A percentile compares a stretch with the other conserved stretches of the same genome.
Conservation (phyloP, 2,888 invertebrate genomes). For the Calliopum simillimum region DNA sequence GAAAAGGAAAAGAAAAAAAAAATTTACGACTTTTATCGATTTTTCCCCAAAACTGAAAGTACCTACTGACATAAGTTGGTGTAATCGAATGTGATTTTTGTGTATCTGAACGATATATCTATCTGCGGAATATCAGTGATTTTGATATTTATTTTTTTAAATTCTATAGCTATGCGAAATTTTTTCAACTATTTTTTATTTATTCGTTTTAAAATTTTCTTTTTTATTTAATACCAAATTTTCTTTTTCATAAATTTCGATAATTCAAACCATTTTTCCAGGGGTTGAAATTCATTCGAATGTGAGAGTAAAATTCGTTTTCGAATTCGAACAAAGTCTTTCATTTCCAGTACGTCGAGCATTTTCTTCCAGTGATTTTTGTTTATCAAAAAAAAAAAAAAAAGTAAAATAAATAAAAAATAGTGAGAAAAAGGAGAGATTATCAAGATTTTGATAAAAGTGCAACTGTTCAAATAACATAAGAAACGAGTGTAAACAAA, state of each 20-base stretch:
- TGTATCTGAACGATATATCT: not conserved
- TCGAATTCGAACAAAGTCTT: not conserved
- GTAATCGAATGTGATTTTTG: not conserved
- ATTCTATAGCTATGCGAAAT: too few species aligned
- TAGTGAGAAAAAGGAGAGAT: not conserved
- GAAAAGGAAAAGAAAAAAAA: too few species aligned
- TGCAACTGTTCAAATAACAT: conserved; percentile 4
- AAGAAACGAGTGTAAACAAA: too few species aligned
- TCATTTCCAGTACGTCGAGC: not conserved
- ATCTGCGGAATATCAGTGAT: too few species aligned
- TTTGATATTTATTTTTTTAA: too few species aligned
- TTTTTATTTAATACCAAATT: not conserved
- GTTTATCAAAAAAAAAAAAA: conserved; percentile 5
- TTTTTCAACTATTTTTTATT: not conserved
- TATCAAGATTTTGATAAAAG: conserved; percentile 12
- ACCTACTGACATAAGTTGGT: not conserved
- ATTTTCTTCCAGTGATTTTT: conserved; percentile 8
- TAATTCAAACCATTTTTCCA: not conserved
- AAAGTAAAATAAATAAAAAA: not conserved
- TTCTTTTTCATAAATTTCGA: not conserved
- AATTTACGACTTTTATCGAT: conserved; percentile 20
- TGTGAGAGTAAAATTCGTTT: not conserved
- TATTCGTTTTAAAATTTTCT: too few species aligned
- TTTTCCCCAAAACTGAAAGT: conserved; percentile 1
- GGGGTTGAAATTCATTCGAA: not conserved